Conservation (phyloP, 2,113 vertebrate genomes). For the Agelaius tricolor region DNA sequence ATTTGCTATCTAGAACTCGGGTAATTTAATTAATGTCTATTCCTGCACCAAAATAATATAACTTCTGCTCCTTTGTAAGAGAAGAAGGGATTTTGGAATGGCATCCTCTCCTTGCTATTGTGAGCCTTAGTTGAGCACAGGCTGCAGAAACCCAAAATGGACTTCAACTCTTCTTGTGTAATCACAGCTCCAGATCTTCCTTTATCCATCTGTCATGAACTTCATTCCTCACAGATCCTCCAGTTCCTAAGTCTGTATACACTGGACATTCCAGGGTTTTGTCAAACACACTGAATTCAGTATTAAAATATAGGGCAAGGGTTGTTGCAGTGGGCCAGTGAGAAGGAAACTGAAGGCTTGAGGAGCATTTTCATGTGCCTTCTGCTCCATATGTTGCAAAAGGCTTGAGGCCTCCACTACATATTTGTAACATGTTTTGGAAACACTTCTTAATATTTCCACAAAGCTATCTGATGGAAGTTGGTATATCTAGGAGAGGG, state of each 20-base stretch:
- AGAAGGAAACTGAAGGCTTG: background rate
- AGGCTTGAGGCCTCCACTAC: background rate
- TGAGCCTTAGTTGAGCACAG: background rate
- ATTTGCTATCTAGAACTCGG: background rate
- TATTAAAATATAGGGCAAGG: constrained; percentile 26
- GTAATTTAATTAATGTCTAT: background rate
- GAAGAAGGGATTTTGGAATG: background rate
- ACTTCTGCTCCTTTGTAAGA: background rate
- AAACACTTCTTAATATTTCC: background rate
- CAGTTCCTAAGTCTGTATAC: constrained; percentile 45
- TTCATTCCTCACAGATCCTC: constrained; percentile 50
- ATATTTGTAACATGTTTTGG: background rate
- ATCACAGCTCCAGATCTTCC: background rate
- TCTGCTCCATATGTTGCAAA: constrained; percentile 19
- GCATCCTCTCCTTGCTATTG: background rate
- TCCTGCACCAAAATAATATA: background rate
- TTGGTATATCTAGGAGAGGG: background rate
- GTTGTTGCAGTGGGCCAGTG: background rate
- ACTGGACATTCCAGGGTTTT: constrained; percentile 40
- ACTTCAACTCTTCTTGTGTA: background rate
- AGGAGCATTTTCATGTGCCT: background rate
- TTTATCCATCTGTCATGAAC: constrained; percentile 7
- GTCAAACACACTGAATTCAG: background rate
- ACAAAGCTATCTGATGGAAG: background rate
- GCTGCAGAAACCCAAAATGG: background rate